Conservation (phyloP, 2,113 vertebrate species). For the Thamnaconus septentrionalis region DNA sequence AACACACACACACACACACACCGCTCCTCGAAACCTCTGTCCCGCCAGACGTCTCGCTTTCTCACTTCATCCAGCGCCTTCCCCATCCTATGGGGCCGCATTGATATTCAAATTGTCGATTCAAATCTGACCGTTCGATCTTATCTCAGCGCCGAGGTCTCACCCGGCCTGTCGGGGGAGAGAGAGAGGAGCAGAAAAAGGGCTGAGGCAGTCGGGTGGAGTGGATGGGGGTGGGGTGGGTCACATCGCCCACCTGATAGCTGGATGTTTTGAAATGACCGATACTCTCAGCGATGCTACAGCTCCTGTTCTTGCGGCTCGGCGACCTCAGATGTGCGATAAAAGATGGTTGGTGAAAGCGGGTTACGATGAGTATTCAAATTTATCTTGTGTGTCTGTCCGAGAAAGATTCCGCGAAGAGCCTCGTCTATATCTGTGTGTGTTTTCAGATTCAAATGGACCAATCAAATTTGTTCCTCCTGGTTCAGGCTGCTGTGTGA, state of each 20-base stretch:
- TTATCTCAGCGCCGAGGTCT: constrained; percentile 48
- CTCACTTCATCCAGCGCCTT: constrained; percentile 41
- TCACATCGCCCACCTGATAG: constrained; percentile 20
- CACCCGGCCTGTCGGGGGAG: constrained; percentile 16
- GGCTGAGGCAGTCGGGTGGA: too few species aligned
- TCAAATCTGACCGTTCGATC: constrained; percentile 59
- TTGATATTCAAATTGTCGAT: constrained; percentile 61
- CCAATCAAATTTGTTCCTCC: too few species aligned
- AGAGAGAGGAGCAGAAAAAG: constrained; percentile 4
- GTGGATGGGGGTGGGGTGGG: neutral
- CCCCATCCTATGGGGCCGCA: constrained; percentile 61
- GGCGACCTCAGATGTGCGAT: constrained; percentile 6
- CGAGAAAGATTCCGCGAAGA: too few species aligned
- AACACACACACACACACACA: neutral
- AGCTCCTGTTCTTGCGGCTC: constrained; percentile 1
- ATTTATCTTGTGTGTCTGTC: too few species aligned
- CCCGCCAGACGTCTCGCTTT: too few species aligned
- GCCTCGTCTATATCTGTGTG: too few species aligned
- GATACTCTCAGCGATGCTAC: constrained; percentile 6
- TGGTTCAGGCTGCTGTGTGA: too few species aligned
- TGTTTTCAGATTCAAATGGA: too few species aligned
- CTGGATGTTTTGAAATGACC: constrained; percentile 11
- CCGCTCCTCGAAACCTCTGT: neutral
- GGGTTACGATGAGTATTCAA: neutral
- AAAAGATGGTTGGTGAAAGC: constrained; percentile 12